Base-by-base conservation (phyloP, 2,888 invertebrate genomes). In the Phyllotreta cruciferae region DNA sequence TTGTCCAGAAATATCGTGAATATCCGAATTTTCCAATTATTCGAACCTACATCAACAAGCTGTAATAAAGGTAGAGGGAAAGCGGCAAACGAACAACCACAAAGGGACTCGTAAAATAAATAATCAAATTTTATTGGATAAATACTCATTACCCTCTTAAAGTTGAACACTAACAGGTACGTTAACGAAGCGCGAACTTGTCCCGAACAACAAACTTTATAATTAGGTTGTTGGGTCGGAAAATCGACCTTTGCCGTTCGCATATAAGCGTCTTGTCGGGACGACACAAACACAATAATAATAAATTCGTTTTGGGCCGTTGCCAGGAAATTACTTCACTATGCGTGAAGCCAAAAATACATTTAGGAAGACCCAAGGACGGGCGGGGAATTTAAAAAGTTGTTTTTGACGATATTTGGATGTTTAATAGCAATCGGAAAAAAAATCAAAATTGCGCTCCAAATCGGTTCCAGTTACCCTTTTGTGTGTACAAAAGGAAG, bases 271-370 rank as follows among this genome's bases (percentile, higher is more conserved):
- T 47, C 24, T 47, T 37, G 37, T 38, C 38, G 47, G 39, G 38
- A 38, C 39, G 47, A 52, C 50, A 52, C 50, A 41, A 53, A 67
- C 65, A 71, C 56, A 56, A 73, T 70, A 69, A 70, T 70, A 69
- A 71, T 69, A 72, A 71, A 73, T 69, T 68, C 60, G 60, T 67
- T 54, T 67, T 70, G 62, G 56, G 53, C 38, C 63, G 65, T 64
- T 60, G 66, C 44, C 52, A 60, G 47, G 56, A 56, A 56, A 47
- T 56, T 56, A 47, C 47, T 47, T 56, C 47, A 47, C 47, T 47
- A 47, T 56, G 56, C 47, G 47, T 47, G 47, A 63, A 58, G 56
- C 54, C 37, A 45, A 45, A 45, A 47, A 56, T 47, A 56, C 47
- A 56, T 56, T 56, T 56, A 24, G 39, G 11, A 38, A 38, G 38